These are phyloP conservation scores for Lagodon rhomboides DNA, from an alignment of 2,797 vertebrate genomes.

Conservation along the genomic window DNA sequence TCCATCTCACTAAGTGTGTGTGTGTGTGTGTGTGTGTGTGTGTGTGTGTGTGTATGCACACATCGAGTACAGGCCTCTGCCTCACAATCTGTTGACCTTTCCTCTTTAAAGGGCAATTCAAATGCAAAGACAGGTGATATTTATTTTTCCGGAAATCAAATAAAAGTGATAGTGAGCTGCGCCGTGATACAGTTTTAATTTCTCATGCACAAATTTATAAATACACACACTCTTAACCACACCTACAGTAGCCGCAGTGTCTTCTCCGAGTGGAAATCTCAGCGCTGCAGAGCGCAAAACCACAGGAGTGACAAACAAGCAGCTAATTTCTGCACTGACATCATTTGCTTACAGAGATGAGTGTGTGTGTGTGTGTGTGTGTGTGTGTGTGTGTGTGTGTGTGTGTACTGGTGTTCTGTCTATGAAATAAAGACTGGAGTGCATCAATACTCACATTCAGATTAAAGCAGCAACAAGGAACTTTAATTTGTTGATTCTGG, in stretches of 20 bases:
- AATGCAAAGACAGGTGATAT: constrained; percentile 37
- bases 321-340: constrained; percentile 42
- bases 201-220: constrained; percentile 27
- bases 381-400: too few species aligned
- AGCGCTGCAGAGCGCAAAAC: constrained; percentile 44
- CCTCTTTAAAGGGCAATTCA: constrained; percentile 30
- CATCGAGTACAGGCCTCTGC: constrained; percentile 4
- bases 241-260: constrained; percentile 61
- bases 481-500: too few species aligned
- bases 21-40: constrained; percentile 30
- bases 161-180: constrained; percentile 14
- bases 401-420: not conserved
- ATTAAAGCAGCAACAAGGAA: too few species aligned
- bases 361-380: not conserved
- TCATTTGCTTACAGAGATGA: constrained; percentile 36
- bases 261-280: constrained; percentile 67
- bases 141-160: constrained; percentile 28
- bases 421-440: not conserved
- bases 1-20: constrained; percentile 54
- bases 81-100: constrained; percentile 47
- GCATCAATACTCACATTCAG: not conserved
- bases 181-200: constrained; percentile 36
- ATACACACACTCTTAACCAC: constrained; percentile 9
- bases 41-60: constrained; percentile 27
- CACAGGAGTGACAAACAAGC: constrained; percentile 56